Evolutionary conservation across 2,797 vertebrate species (phyloP), one percentile per base, ranked within the genome.

Genomic region (Lagocephalus sceleratus): DNA sequence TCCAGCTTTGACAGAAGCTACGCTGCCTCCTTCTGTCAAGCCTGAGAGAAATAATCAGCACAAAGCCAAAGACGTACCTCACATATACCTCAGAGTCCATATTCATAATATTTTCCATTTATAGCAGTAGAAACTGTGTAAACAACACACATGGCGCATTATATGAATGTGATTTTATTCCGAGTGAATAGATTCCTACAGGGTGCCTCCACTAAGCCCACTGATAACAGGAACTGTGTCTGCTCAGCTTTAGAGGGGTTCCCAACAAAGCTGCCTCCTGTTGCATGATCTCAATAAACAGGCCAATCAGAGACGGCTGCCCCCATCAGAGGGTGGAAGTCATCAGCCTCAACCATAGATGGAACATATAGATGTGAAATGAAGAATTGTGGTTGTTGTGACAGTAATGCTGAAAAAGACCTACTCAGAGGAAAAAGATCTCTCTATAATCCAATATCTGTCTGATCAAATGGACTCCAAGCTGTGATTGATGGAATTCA

Each of bases 401-500:
- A 40, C 53, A 54, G 35, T 19, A 19, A 47, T 47, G 8, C 4
- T 39, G 15, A 17, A 40, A 40, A 40, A 11, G 5, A 53, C 41
- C 7, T 16, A 52, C 46, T 26, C 17, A 48, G 25, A n/a, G 43
- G 10, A 26, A 20, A 19, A 20, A 11, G 0, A 39, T 48, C 47
- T 8, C 7, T 20, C 11, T 44, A 19, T 44, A 44, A 10, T 21
- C 19, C 9, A 20, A 11, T 12, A 61, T 47, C 56, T 83, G 77
- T 80, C 54, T 70, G 53, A 52, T 57, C 48, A 46, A 69, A 65
- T 81, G 66, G 43, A 68, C 71, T 73, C 57, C 44, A 2, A 73
- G 73, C 76, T 88, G 85, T 88, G 82, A 79, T 14, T 68, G 39
- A 19, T 86, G 75, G 42, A 79, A 76, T 65, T 82, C 73, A 90